phyloP scores from a whole-genome alignment of 2,113 vertebrate species.

The Promerops cafer region DNA sequence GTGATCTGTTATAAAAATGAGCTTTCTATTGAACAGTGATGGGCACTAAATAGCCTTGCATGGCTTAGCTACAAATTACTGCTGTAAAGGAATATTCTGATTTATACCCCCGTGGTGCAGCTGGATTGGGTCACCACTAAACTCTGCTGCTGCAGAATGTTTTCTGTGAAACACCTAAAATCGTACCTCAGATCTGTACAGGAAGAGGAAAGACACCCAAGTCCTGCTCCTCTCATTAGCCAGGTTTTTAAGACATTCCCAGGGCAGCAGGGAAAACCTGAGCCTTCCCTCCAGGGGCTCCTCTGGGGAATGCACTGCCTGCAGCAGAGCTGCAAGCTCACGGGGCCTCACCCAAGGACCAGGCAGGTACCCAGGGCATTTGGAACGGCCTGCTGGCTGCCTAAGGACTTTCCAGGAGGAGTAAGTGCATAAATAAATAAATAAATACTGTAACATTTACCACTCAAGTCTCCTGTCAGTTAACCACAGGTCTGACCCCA shows the following conservation, averaged over 20 bases:
- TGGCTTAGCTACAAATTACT: not conserved
- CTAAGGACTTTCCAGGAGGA: fast-evolving
- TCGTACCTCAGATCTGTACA: not conserved
- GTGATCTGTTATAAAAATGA: not conserved
- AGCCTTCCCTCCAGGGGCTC: not conserved
- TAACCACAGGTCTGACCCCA: not conserved
- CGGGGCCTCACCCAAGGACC: fast-evolving
- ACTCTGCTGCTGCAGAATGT: not conserved
- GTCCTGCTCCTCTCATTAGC: not conserved
- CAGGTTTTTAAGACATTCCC: not conserved
- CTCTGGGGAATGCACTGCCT: not conserved
- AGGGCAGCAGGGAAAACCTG: not conserved
- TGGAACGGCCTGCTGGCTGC: not conserved
- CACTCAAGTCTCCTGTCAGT: not conserved
- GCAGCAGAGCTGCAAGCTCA: not conserved
- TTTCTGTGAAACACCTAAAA: not conserved
- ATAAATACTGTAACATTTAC: too few species aligned
- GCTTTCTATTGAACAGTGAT: not conserved
- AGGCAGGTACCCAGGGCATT: not conserved
- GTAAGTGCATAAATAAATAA: not conserved
- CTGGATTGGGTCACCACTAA: not conserved
- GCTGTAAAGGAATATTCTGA: not conserved
- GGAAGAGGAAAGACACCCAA: not conserved
- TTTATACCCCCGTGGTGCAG: not conserved
- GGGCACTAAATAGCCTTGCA: not conserved